Evolutionary conservation across 2,888 invertebrate species (phyloP).

Genomic region (Tipula unca): DNA sequence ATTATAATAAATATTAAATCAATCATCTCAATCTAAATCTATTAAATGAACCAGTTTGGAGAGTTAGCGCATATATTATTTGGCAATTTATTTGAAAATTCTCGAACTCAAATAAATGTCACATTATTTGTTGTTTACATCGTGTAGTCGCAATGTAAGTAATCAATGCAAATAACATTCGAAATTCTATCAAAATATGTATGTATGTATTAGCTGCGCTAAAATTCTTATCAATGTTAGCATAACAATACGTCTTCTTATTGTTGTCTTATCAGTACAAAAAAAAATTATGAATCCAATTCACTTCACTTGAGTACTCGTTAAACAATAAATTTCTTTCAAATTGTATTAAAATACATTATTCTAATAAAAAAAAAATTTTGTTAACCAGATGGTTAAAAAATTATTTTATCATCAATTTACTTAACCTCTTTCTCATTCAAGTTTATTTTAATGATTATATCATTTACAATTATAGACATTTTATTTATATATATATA

Average conservation of each 20-base stretch:
- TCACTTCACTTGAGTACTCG: not conserved
- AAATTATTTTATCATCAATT: not conserved
- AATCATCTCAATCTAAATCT: not conserved
- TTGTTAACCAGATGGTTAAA: slow-evolving; percentile 1
- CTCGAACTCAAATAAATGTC: not conserved
- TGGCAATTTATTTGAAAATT: not conserved
- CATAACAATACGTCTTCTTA: not conserved
- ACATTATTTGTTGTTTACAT: not conserved
- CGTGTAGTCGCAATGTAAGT: too few species aligned
- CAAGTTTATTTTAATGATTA: not conserved
- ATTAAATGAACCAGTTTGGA: not conserved
- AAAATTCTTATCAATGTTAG: not conserved
- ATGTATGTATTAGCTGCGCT: not conserved
- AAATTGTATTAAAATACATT: not conserved
- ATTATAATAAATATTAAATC: not conserved
- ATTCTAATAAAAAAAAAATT: not conserved
- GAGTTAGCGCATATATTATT: not conserved
- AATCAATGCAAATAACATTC: too few species aligned
- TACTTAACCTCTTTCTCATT: not conserved
- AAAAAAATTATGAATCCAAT: not conserved
- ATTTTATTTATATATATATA: too few species aligned
- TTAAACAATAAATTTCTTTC: not conserved
- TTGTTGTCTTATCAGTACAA: not conserved
- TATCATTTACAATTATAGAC: slow-evolving; percentile 8
- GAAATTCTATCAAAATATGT: not conserved